phyloP scores from a whole-genome alignment of 2,888 invertebrate genomes.

The Sinodicranocentrus sp. region DNA sequence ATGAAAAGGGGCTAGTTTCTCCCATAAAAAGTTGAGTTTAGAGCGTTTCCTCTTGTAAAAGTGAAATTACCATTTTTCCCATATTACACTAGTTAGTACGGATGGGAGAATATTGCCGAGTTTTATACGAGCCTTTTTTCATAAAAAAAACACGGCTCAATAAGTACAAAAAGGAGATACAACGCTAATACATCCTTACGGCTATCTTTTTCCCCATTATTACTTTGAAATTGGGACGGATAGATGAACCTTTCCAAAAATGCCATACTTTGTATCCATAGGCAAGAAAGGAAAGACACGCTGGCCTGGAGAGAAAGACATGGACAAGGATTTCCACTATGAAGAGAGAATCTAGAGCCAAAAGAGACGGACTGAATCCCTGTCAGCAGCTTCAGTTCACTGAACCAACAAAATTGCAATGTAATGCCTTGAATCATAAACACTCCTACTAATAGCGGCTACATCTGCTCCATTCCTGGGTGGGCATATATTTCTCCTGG shows the following conservation, averaged over 20 bases:
- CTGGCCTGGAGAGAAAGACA: background rate
- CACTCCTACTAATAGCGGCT: slow-evolving; percentile 15
- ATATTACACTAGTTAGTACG: slow-evolving; percentile 33
- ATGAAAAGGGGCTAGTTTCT: slow-evolving; percentile 18
- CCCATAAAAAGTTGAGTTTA: slow-evolving; percentile 50
- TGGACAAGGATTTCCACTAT: background rate
- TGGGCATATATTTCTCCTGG: no score
- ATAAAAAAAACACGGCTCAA: background rate
- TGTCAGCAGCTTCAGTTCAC: slow-evolving; percentile 53
- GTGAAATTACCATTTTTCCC: slow-evolving; percentile 57
- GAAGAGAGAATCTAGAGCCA: slow-evolving; percentile 2
- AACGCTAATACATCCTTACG: slow-evolving; percentile 17
- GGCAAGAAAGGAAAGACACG: background rate
- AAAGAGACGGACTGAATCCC: slow-evolving; percentile 2
- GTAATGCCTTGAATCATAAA: slow-evolving; percentile 46
- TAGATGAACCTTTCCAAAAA: background rate
- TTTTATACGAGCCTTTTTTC: background rate
- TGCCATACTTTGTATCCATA: background rate
- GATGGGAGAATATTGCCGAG: slow-evolving; percentile 34
- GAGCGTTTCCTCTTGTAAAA: slow-evolving; percentile 23
- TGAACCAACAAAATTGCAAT: slow-evolving; percentile 49
- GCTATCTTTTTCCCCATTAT: slow-evolving; percentile 11
- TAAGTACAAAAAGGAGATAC: background rate
- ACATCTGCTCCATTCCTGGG: no score
- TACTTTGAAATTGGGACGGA: slow-evolving; percentile 18